These are phyloP conservation scores for Forbesichthys papilliferus DNA, from an alignment of 2,113 vertebrate species.

Conservation along the genomic window DNA sequence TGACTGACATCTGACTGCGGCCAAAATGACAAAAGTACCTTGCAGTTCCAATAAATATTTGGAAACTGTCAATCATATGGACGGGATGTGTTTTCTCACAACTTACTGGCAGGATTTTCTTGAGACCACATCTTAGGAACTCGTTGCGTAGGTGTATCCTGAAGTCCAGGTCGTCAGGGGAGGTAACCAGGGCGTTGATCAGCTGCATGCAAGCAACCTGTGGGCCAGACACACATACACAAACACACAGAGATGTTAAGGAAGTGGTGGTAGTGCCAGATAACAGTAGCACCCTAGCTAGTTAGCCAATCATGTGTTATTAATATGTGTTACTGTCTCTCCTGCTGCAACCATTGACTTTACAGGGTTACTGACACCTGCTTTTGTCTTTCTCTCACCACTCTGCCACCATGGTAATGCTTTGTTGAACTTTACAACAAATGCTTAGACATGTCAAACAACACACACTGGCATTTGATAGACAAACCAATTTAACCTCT, in stretches of 20 bases:
- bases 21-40: too few relatives aligned
- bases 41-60: not conserved
- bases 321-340: not conserved
- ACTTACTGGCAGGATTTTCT: slow-evolving; percentile 93
- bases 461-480: too few relatives aligned
- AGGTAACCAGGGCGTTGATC: slow-evolving; percentile 96
- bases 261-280: not conserved
- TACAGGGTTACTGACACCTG: too few relatives aligned
- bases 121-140: slow-evolving; percentile 92
- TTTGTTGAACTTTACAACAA: too few relatives aligned
- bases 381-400: too few relatives aligned
- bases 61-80: not conserved
- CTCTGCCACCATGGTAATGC: too few relatives aligned
- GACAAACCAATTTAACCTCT: too few relatives aligned
- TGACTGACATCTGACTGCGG: not conserved
- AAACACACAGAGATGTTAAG: not conserved
- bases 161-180: slow-evolving; percentile 95
- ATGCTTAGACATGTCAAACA: too few relatives aligned
- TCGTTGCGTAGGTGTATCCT: slow-evolving; percentile 98
- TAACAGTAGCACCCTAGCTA: not conserved
- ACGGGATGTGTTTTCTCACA: not conserved
- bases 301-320: not conserved
- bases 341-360: too few relatives aligned
- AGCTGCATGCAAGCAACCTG: slow-evolving; percentile 98
- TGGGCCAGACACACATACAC: slow-evolving; percentile 8